These are phyloP conservation scores for Excalfactoria chinensis DNA, from an alignment of 2,113 vertebrate species.

Conservation along the genomic window DNA sequence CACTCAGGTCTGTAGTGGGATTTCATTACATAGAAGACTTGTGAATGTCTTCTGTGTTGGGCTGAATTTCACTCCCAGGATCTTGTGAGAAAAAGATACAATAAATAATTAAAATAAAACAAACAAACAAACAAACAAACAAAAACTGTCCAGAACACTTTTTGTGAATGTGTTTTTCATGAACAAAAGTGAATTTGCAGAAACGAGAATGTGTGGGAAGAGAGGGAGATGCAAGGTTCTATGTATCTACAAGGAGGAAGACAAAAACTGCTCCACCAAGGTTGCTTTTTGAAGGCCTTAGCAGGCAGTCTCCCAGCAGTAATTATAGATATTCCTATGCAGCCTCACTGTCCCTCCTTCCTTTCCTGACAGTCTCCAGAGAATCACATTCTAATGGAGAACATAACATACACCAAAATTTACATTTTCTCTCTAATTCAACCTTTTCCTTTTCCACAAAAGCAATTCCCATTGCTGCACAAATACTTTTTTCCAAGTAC, in stretches of 20 bases:
- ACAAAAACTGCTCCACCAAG: not conserved
- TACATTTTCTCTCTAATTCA: not conserved
- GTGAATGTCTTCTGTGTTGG: accelerated
- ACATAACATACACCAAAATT: not conserved
- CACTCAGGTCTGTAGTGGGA: not conserved
- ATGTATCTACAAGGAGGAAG: not conserved
- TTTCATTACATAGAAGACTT: not conserved
- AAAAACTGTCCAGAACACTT: not conserved
- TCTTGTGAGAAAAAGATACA: not conserved
- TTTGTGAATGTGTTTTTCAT: not conserved
- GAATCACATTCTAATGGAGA: not conserved
- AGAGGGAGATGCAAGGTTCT: accelerated
- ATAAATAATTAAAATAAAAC: too few species aligned
- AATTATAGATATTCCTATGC: not conserved
- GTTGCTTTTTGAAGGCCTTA: not conserved
- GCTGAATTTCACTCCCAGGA: not conserved
- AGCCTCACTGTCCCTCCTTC: not conserved
- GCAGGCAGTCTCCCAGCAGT: not conserved
- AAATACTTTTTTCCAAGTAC: not conserved
- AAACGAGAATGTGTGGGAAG: not conserved
- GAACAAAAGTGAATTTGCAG: not conserved
- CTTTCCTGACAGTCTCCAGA: not conserved
- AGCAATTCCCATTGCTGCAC: not conserved
- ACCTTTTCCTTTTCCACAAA: not conserved
- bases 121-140: too few species aligned